Evolutionary conservation across 2,113 vertebrate species (phyloP), one percentile per base, ranked within the genome.

Genomic region (Orcinus orca): DNA sequence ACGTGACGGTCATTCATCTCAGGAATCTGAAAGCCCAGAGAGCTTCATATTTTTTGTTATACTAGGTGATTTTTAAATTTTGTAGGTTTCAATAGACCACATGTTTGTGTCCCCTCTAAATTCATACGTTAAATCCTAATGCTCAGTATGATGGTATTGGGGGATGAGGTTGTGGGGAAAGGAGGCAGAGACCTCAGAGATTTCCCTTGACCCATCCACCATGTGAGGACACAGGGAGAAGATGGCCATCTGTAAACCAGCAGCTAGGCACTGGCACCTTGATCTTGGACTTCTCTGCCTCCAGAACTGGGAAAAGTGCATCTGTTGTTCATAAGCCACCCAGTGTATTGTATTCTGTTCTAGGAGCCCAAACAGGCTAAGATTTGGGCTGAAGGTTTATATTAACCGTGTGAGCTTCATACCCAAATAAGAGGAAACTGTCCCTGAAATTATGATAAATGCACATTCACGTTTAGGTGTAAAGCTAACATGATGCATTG

Each of bases 261-360:
- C 4, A 53, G 33, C 6, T 1, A 21, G 67, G 38, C 0, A 8
- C 38, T 44, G 26, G 14, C 2, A 0, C 7, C 60, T 83, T 68
- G 8, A 82, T 6, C 20, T 20, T 41, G 15, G 33, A 31, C 38
- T 38, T 38, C 38, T 38, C 38, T 38, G 38, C 38, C 38, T 38
- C 38, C 38, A 38, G 38, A 38, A 38, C 38, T 41, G 10, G 25
- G 38, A n/a, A 50, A 77, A 83, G 58, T 44, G 3, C 53, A 60
- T 77, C 83, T 82, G 17, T 50, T 68, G 14, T 76, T 60, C 31
- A 38, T 53, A 76, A 50, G 14, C 36, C 25, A 60, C 41, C 38
- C 13, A 13, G 29, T 20, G 62, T 77, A 10, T n/a, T 21, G 38
- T 29, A 12, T 17, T 41, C 67, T 58, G 58, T 68, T 38, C 15